Conservation (phyloP, 1,140 invertebrate species). For the Magallana ariakensis region DNA sequence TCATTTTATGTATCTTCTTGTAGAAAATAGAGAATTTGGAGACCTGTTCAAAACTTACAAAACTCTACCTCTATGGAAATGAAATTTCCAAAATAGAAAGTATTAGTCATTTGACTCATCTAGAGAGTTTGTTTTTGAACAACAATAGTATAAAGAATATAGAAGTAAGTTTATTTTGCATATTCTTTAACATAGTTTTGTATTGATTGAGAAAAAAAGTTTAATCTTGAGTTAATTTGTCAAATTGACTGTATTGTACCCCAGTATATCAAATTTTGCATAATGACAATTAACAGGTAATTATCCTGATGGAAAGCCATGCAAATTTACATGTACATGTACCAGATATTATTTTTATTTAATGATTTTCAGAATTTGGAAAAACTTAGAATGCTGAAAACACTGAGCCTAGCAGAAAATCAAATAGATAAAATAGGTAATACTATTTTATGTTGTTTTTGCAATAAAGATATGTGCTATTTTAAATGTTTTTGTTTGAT, state of each 20-base stretch:
- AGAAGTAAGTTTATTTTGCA: constrained; percentile 66
- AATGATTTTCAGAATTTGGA: constrained; percentile 71
- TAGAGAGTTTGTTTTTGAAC: constrained; percentile 76
- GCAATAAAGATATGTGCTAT: too few species aligned
- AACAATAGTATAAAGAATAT: constrained; percentile 74
- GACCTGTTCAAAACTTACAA: constrained; percentile 63
- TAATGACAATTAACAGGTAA: too few species aligned
- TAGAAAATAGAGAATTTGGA: constrained; percentile 76
- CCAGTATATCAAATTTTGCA: too few species aligned
- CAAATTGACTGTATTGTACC: too few species aligned
- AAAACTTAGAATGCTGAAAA: constrained; percentile 69
- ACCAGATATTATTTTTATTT: too few species aligned
- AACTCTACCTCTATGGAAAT: constrained; percentile 77
- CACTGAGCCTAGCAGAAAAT: constrained; percentile 79
- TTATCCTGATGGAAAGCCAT: too few species aligned
- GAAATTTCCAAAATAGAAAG: constrained; percentile 75
- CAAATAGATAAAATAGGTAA: constrained; percentile 78
- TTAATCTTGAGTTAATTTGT: too few species aligned
- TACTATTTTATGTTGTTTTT: too few species aligned
- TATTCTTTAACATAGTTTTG: too few species aligned
- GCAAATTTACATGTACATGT: too few species aligned
- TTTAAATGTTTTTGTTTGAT: too few species aligned
- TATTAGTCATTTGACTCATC: constrained; percentile 66
- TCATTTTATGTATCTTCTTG: constrained; percentile 35
- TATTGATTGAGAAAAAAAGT: too few species aligned